Evolutionary conservation across 2,797 vertebrate species (phyloP), one percentile per base, ranked within the genome.

Genomic region (Ptychadena robeensis): DNA sequence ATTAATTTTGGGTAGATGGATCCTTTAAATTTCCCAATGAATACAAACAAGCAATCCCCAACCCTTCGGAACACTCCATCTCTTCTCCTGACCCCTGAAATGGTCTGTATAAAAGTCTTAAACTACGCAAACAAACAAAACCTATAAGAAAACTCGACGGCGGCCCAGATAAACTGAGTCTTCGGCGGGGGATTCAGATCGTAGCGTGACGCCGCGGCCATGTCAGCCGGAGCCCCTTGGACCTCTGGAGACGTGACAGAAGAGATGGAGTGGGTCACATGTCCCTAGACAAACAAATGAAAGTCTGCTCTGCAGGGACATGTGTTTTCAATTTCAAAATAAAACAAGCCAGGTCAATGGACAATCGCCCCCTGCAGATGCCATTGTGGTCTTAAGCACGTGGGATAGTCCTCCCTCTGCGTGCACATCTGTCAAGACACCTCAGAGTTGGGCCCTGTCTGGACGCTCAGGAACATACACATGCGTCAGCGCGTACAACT

Each of bases 251-350:
- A 73, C n/a, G 3, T 10, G 66, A 82, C 73, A 89, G 84, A 72
- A 27, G 68, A 88, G 88, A 84, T 81, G 87, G 87, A 85, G 25
- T 40, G 87, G 88, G 38, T 86, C n/a, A 15, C 75, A 86, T 48
- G 85, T 72, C 86, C 79, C 70, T 86, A 86, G 87, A 87, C 80
- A 90, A 89, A 88, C 87, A 88, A 86, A 65, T 82, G 71, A 74
- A 85, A 85, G 85, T 87, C 88, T 86, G 74, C 88, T 86, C 87
- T 87, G 87, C 61, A 82, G 82, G 85, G 73, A 69, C 80, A 89
- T 86, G 85, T 86, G 76, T 73, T 87, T 86, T 80, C 69, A 87
- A 85, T 87, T 87, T 67, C 40, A 82, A 73, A 87, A 80, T 80
- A 80, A 87, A 88, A 85, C 0, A 8, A 79, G 68, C 85, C 82